These are phyloP conservation scores for Atractosteus spatula DNA, from an alignment of 2,113 vertebrate genomes.

Conservation along the genomic window DNA sequence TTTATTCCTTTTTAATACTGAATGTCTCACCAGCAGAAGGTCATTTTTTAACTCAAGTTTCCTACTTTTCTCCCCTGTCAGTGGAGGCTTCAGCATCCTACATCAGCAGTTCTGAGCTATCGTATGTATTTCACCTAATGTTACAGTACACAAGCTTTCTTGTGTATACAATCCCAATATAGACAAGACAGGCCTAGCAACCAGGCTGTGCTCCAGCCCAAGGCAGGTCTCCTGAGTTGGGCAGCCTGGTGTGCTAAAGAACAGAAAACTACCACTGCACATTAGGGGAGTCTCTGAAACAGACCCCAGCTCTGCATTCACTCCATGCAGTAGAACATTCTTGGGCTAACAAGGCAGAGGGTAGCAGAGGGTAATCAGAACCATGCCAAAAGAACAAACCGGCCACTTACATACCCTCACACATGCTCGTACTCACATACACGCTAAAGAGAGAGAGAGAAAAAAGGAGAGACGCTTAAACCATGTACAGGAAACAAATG, in stretches of 20 bases:
- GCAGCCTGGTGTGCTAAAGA: conserved; percentile 23
- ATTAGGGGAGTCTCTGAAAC: conserved; percentile 63
- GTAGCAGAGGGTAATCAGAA: conserved; percentile 77
- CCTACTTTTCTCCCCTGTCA: background rate
- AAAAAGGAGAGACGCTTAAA: conserved; percentile 75
- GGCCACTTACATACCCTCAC: background rate
- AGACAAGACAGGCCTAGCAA: background rate
- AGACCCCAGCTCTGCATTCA: conserved; percentile 63
- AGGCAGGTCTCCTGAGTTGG: conserved; percentile 31
- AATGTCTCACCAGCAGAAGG: background rate
- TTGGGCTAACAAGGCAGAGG: conserved; percentile 68
- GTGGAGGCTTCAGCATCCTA: background rate
- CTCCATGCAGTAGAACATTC: conserved; percentile 66
- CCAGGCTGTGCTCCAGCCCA: conserved; percentile 16
- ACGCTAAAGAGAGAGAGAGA: conserved; percentile 35
- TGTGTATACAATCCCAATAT: background rate
- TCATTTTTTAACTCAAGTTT: background rate
- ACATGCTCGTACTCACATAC: background rate
- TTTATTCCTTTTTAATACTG: too few relatives aligned
- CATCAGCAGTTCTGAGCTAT: background rate
- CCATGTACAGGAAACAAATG: conserved; percentile 83
- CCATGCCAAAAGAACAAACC: conserved; percentile 60
- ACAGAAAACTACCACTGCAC: conserved; percentile 49
- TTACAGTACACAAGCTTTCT: background rate
- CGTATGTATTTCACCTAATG: background rate